Evolutionary conservation across 2,888 invertebrate genomes (phyloP), one percentile per base, ranked within the genome.

Genomic region (Tetheella fluctuosa): DNA sequence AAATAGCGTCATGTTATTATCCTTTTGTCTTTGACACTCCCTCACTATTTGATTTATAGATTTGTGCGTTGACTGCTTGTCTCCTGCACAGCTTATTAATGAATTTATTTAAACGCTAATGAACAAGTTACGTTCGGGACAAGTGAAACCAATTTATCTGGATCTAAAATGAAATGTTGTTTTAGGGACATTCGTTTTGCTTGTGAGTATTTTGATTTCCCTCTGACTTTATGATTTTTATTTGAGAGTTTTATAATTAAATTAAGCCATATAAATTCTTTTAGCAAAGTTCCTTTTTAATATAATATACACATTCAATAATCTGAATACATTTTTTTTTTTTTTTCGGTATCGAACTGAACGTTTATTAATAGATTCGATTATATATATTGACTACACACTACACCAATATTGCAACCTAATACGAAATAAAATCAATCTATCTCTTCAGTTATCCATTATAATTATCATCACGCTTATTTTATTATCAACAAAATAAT

Each of bases 61-160:
- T 87, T 85, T 84, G 79, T 85, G 77, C 90, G 91, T 85, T 88
- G 90, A 90, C 88, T 88, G 84, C 84, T 85, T 89, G 91, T 91
- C 91, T 89, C 87, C 79, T 70, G 72, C 76, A 77, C 75, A 79
- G 83, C 87, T 91, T 90, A 92, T 93, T 92, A 93, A 93, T 92
- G 91, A 92, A 90, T 92, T 91, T 91, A 92, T 93, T 92, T 91
- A 88, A 92, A 91, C 89, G 85, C 86, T 92, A 93, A 93, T 92
- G 92, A 93, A 92, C 90, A 88, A 91, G 83, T 88, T 86, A 81
- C 90, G 87, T 88, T 91, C 76, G 76, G 79, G 85, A 91, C 91
- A 92, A 92, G 92, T 91, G 85, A 86, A 89, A 85, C 85, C 83
- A 87, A 89, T 88, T 88, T 86, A 91, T 91, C 86, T 90, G 82